Conservation (phyloP, 2,888 invertebrate species). For the Dynastes hyllus region DNA sequence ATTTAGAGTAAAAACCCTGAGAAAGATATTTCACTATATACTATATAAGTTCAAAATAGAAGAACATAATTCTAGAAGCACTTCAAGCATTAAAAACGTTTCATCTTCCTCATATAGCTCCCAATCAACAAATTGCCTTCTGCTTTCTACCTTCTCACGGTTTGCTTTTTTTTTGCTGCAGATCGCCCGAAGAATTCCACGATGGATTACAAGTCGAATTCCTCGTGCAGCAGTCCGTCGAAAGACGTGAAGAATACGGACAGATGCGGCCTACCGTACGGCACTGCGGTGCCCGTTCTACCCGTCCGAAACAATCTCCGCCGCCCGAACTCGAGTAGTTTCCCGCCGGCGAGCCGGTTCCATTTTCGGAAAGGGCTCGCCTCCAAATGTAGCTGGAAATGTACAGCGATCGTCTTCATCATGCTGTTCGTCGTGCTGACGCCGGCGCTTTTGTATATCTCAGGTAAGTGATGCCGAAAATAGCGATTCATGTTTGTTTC, state of each 20-base stretch:
- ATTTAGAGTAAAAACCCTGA: too few relatives aligned
- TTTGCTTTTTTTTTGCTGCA: conserved; percentile 70
- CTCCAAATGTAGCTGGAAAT: conserved; percentile 93
- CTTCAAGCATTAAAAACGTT: too few relatives aligned
- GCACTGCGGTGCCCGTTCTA: conserved; percentile 78
- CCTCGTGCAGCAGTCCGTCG: conserved; percentile 91
- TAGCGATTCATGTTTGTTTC: conserved; percentile 32
- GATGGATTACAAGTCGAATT: conserved; percentile 91
- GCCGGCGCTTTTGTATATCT: conserved; percentile 89
- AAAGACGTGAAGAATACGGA: conserved; percentile 79
- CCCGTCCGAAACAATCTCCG: conserved; percentile 84
- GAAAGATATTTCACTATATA: too few relatives aligned
- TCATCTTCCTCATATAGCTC: too few relatives aligned
- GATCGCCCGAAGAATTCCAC: conserved; percentile 92
- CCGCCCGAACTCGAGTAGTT: conserved; percentile 81
- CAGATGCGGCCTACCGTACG: conserved; percentile 72
- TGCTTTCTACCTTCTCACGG: conserved; percentile 4
- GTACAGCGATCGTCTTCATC: conserved; percentile 91
- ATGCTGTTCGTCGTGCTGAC: conserved; percentile 87
- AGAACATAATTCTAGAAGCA: too few relatives aligned
- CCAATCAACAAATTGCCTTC: too few relatives aligned
- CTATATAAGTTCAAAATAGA: too few relatives aligned
- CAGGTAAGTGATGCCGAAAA: conserved; percentile 80
- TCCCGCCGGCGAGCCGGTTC: conserved; percentile 82
- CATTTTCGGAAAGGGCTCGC: conserved; percentile 91